Percentiles rank a stretch among this genome's conserved stretches.
Conservation (phyloP, 2,888 invertebrate genomes). For the Melanophora roralis region DNA sequence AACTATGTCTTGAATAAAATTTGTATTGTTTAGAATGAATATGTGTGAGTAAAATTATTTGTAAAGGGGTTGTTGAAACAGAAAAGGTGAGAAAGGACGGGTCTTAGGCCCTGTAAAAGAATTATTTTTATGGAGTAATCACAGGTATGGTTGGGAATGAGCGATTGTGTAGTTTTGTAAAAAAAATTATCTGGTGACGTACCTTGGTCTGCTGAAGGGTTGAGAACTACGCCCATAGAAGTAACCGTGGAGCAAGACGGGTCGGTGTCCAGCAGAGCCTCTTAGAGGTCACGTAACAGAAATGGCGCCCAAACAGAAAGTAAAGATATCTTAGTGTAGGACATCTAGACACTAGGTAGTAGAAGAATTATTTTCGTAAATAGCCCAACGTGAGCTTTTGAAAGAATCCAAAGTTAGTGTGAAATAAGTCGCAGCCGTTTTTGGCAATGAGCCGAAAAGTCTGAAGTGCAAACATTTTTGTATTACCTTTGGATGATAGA, state of each 20-base stretch:
- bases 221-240: not conserved
- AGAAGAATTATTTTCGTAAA: not conserved
- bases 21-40: too few relatives aligned
- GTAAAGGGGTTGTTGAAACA: too few relatives aligned
- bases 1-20: too few relatives aligned
- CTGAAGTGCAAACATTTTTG: not conserved
- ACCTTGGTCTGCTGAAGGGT: not conserved
- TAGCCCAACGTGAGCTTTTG: not conserved
- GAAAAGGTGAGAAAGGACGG: too few relatives aligned
- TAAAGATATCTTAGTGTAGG: not conserved
- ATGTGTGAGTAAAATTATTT: too few relatives aligned
- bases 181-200: not conserved
- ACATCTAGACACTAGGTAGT: not conserved
- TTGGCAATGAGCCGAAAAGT: not conserved
- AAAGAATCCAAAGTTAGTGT: not conserved
- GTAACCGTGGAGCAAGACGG: not conserved
- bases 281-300: not conserved
- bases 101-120: too few relatives aligned
- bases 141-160: too few relatives aligned
- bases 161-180: too few relatives aligned
- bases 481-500: not conserved
- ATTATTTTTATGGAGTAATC: too few relatives aligned
- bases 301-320: not conserved
- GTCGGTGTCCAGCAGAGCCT: not conserved
- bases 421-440: not conserved